These are phyloP conservation scores for Montifringilla adamsi DNA, from an alignment of 2,113 vertebrate genomes.

Conservation along the genomic window DNA sequence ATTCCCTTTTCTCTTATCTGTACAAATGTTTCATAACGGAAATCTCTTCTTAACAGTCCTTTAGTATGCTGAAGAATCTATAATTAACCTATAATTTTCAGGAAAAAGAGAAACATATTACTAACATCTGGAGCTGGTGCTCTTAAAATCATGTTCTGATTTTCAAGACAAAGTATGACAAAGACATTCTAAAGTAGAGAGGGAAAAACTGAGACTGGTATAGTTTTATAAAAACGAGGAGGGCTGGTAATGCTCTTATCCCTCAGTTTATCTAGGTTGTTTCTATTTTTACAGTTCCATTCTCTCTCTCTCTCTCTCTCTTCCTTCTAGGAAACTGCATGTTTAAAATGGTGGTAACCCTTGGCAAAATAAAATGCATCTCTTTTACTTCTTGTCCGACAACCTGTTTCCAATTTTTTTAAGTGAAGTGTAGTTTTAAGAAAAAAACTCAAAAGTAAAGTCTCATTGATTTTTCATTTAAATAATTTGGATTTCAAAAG, in stretches of 20 bases:
- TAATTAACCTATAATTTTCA: neutral
- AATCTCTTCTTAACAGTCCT: neutral
- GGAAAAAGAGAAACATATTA: neutral
- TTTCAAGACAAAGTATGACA: neutral
- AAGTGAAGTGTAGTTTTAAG: neutral
- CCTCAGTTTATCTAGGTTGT: neutral
- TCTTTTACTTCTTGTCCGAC: neutral
- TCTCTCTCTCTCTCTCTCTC: neutral
- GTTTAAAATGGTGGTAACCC: neutral
- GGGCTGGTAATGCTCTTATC: rapidly evolving
- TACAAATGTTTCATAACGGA: neutral
- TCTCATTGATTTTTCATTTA: neutral
- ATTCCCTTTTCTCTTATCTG: neutral
- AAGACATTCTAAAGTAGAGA: neutral
- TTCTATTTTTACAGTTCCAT: neutral
- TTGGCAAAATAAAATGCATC: neutral
- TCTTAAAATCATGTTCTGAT: neutral
- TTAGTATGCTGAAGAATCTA: neutral
- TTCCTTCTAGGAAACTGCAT: neutral
- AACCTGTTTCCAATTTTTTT: neutral
- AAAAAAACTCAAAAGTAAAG: neutral
- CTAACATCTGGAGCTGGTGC: neutral
- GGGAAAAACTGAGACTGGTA: neutral
- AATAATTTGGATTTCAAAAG: neutral
- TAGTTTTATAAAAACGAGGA: neutral